phyloP scores from a whole-genome alignment of 2,888 invertebrate species.

The Tanypteryx hageni region DNA sequence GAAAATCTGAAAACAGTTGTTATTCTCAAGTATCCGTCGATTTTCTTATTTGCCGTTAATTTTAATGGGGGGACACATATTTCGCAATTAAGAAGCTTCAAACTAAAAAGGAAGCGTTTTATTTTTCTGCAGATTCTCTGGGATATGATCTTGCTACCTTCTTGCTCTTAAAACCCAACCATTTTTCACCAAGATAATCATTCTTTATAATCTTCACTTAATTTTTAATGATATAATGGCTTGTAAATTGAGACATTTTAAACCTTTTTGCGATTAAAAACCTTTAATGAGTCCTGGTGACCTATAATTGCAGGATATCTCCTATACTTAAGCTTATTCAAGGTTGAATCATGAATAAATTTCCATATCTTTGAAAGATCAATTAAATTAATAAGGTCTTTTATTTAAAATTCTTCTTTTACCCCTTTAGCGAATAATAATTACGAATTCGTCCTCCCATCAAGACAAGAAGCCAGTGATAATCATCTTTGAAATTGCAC shows the following conservation, averaged over 20 bases:
- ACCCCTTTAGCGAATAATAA: neutral
- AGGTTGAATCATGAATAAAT: neutral
- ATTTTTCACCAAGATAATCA: neutral
- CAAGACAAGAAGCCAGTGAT: constrained; percentile 16
- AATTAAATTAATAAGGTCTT: constrained; percentile 14
- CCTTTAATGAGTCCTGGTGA: neutral
- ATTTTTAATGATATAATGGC: constrained; percentile 54
- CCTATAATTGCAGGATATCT: constrained; percentile 25
- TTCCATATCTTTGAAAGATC: constrained; percentile 19
- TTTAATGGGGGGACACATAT: neutral
- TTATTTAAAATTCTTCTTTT: neutral
- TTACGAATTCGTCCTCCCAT: neutral
- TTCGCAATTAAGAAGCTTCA: neutral
- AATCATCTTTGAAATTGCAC: constrained; percentile 25
- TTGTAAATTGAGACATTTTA: constrained; percentile 57
- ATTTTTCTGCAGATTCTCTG: neutral
- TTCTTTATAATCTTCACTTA: neutral
- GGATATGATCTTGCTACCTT: neutral
- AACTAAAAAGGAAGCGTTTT: neutral
- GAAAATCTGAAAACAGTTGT: no score
- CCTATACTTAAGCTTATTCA: neutral
- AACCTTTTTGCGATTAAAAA: neutral
- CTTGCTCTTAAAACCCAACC: neutral
- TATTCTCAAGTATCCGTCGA: no score
- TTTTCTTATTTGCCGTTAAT: no score